Percentiles rank a stretch among this genome's conserved stretches.
Evolutionary conservation across 2,797 vertebrate species (phyloP).

Genomic region (Macropus fuliginosus): DNA sequence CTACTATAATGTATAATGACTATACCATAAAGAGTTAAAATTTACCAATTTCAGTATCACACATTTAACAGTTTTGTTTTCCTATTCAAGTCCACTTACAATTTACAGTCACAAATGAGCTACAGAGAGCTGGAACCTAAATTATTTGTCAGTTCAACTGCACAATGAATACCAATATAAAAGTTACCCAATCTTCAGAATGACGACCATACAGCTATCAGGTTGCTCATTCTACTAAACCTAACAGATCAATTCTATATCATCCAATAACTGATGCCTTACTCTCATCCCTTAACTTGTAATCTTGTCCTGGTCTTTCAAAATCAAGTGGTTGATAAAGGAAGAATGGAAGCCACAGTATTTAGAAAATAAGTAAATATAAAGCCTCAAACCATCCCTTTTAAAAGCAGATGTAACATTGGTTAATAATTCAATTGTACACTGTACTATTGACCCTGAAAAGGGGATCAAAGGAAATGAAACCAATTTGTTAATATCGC

Average conservation of each 20-base stretch:
- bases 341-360: conserved; percentile 14
- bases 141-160: background rate
- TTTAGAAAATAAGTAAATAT: conserved; percentile 46
- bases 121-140: background rate
- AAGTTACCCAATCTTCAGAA: no score
- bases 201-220: background rate
- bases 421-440: conserved; percentile 84
- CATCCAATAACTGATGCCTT: background rate
- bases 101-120: background rate
- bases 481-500: conserved; percentile 74
- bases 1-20: background rate
- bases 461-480: conserved; percentile 82
- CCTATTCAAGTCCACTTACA: background rate
- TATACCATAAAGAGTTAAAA: background rate
- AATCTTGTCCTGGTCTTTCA: background rate
- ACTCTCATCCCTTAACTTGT: conserved; percentile 11
- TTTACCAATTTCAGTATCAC: background rate
- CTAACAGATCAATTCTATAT: background rate
- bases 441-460: conserved; percentile 86
- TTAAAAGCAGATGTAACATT: conserved; percentile 80
- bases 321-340: conserved; percentile 58
- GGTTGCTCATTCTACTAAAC: background rate
- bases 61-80: background rate
- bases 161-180: background rate
- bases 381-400: conserved; percentile 62